phyloP scores from a whole-genome alignment of 92 coral and sea anemone species.

The Pocillopora grandis region DNA sequence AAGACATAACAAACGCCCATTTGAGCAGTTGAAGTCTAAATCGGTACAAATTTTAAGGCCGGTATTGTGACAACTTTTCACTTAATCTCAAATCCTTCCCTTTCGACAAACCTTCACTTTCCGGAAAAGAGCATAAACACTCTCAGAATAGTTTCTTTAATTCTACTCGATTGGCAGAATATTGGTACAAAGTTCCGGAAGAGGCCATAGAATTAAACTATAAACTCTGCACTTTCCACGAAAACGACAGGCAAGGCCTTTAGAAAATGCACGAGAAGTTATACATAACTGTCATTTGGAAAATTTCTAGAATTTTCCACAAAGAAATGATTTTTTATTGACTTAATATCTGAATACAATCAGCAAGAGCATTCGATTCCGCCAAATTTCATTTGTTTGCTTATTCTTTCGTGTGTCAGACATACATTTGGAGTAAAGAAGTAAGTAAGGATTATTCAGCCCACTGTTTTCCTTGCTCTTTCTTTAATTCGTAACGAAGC shows the following conservation, averaged over 20 bases:
- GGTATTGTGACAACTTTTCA: no score
- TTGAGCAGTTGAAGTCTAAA: background rate
- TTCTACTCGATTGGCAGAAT: no score
- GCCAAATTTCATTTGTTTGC: slow-evolving; percentile 9
- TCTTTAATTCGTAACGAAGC: background rate
- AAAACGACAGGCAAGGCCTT: no score
- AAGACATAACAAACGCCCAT: slow-evolving; percentile 29
- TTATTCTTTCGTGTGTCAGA: slow-evolving; percentile 10
- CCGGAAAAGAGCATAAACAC: no score
- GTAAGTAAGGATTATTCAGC: background rate
- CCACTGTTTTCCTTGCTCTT: no score
- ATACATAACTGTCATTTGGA: background rate
- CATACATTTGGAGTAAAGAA: background rate
- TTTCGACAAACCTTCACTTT: no score
- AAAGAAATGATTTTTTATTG: background rate
- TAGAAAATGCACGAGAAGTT: background rate
- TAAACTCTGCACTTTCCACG: no score
- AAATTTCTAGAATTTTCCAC: background rate
- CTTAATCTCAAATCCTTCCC: no score
- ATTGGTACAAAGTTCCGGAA: no score
- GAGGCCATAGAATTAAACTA: no score
- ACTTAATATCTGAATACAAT: background rate
- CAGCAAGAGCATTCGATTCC: slow-evolving; percentile 28
- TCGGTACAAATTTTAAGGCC: background rate
- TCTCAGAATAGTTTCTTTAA: no score